A percentile compares a stretch with the other conserved stretches of the same genome.
phyloP scores from a whole-genome alignment of 2,797 vertebrate species.

The Emydoidea blandingii region DNA sequence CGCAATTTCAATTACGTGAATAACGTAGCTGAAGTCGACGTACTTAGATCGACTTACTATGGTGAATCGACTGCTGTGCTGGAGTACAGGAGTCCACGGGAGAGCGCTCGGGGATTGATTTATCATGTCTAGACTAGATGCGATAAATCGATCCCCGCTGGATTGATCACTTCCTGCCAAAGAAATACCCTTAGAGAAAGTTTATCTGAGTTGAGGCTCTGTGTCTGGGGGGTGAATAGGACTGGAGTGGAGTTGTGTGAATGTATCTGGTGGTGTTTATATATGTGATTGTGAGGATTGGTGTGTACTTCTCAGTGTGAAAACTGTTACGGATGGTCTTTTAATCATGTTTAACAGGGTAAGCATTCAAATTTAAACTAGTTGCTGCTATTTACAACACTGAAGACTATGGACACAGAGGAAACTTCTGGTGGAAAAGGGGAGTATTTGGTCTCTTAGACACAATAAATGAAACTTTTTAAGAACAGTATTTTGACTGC shows the following conservation, averaged over 20 bases:
- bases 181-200: not conserved
- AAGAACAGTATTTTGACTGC: not conserved
- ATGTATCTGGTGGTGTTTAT: not conserved
- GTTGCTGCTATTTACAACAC: not conserved
- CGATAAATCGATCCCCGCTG: too few species aligned
- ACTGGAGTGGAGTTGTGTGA: not conserved
- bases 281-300: not conserved
- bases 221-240: not conserved
- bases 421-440: not conserved
- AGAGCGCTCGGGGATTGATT: too few species aligned
- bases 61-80: too few species aligned
- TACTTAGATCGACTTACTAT: too few species aligned
- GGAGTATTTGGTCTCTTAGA: not conserved
- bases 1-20: too few species aligned
- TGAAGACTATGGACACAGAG: not conserved
- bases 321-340: slow-evolving; percentile 44
- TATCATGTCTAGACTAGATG: too few species aligned
- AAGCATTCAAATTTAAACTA: not conserved
- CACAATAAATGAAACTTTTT: not conserved
- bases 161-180: too few species aligned
- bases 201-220: not conserved
- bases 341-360: not conserved
- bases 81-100: too few species aligned
- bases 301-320: accelerated
- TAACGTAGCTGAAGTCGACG: too few species aligned